Percentiles rank a stretch among this genome's conserved stretches.
phyloP scores from a whole-genome alignment of 2,113 vertebrate genomes.

The Microcebus murinus region DNA sequence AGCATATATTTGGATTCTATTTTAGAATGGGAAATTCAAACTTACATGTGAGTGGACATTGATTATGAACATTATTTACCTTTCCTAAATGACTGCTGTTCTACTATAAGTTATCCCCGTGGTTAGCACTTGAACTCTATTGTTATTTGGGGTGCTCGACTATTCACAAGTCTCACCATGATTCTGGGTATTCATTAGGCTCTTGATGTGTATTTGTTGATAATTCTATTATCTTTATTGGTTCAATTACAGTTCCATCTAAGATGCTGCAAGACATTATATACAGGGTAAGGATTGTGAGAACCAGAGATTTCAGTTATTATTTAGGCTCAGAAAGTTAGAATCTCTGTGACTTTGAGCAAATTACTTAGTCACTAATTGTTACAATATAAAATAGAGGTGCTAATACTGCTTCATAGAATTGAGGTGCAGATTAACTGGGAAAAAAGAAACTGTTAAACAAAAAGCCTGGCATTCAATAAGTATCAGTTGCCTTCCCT shows the following conservation, averaged over 20 bases:
- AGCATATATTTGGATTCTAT: not conserved
- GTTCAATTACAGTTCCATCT: not conserved
- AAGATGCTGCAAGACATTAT: not conserved
- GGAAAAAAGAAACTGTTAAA: not conserved
- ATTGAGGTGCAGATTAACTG: not conserved
- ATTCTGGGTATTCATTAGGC: not conserved
- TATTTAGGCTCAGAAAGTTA: not conserved
- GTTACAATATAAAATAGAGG: not conserved
- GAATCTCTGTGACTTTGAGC: not conserved
- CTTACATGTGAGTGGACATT: not conserved
- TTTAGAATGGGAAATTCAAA: not conserved
- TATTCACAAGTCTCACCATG: not conserved
- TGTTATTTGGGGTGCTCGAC: not conserved
- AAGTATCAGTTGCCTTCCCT: not conserved
- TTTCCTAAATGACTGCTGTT: not conserved
- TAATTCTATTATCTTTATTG: not conserved
- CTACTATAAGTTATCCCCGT: not conserved
- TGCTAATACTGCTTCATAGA: not conserved
- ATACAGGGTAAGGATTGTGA: not conserved
- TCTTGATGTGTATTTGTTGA: not conserved
- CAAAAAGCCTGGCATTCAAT: not conserved
- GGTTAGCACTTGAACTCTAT: not conserved
- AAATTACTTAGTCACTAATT: not conserved
- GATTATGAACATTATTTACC: not conserved
- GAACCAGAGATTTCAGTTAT: not conserved